Conservation (phyloP, 2,888 invertebrate species). For the Ormyrus labotus region DNA sequence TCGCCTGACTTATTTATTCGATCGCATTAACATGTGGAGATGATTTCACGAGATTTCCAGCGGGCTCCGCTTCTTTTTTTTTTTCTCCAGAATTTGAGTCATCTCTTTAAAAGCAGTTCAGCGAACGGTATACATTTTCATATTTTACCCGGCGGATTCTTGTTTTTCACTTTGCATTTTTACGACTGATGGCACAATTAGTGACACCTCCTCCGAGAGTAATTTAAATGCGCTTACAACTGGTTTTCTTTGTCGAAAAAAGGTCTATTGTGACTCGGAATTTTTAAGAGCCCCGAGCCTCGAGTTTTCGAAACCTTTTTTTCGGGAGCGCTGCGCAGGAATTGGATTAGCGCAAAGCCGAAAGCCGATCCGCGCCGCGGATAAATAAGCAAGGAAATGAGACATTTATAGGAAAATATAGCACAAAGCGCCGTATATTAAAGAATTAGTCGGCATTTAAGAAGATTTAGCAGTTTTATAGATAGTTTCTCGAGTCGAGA, state of each 20-base stretch:
- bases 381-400: slow-evolving; percentile 41
- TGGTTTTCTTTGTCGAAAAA: no score
- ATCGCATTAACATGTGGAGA: slow-evolving; percentile 41
- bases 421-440: slow-evolving; percentile 15
- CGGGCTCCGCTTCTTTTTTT: neutral
- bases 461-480: slow-evolving; percentile 44
- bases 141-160: neutral
- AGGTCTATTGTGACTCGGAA: no score
- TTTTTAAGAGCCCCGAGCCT: no score
- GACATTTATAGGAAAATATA: slow-evolving; percentile 32
- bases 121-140: slow-evolving; percentile 12
- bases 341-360: slow-evolving; percentile 19
- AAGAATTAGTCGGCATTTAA: slow-evolving; percentile 40
- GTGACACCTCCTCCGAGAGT: no score
- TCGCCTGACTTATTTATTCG: slow-evolving; percentile 52
- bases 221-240: no score
- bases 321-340: neutral
- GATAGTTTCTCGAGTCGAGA: neutral
- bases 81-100: slow-evolving; percentile 22
- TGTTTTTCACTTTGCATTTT: neutral
- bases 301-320: neutral
- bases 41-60: slow-evolving; percentile 12
- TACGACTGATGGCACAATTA: no score
- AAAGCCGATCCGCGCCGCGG: neutral
- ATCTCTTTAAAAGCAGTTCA: slow-evolving; percentile 30